phyloP scores from a whole-genome alignment of 2,113 vertebrate species.

The Pseudonaja textilis region DNA sequence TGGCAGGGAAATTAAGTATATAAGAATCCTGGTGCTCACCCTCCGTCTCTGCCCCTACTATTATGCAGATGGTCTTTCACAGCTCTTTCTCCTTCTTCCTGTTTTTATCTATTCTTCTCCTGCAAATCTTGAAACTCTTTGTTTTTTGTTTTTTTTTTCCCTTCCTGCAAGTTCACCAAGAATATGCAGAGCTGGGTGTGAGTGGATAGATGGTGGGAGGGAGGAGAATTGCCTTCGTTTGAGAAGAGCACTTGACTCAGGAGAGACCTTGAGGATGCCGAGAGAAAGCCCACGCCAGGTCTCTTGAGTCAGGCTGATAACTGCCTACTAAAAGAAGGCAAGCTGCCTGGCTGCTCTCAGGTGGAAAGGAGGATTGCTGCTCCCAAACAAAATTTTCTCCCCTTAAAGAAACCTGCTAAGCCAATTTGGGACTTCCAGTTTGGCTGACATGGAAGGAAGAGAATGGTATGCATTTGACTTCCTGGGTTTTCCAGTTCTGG shows the following conservation, averaged over 20 bases:
- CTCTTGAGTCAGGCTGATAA: conserved; percentile 28
- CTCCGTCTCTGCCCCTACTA: not conserved
- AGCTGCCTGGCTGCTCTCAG: not conserved
- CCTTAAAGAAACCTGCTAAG: not conserved
- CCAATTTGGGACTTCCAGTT: not conserved
- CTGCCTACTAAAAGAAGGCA: not conserved
- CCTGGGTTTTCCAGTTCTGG: not conserved
- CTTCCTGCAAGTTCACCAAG: not conserved
- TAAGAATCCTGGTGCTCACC: not conserved
- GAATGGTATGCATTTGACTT: not conserved
- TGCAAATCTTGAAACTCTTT: not conserved
- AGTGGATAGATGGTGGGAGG: not conserved
- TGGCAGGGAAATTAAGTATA: not conserved
- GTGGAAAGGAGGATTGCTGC: not conserved
- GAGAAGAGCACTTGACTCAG: not conserved
- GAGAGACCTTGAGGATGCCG: conserved; percentile 2
- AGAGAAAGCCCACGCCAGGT: not conserved
- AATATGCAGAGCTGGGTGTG: not conserved
- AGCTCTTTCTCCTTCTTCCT: not conserved
- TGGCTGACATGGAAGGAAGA: not conserved
- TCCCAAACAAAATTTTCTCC: not conserved
- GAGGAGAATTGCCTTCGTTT: not conserved
- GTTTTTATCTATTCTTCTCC: not conserved
- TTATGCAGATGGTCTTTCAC: not conserved
- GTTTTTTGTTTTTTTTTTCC: no score